Evolutionary conservation across 2,113 vertebrate genomes (phyloP), one percentile per base, ranked within the genome.

Genomic region (Catharus bicknelli): DNA sequence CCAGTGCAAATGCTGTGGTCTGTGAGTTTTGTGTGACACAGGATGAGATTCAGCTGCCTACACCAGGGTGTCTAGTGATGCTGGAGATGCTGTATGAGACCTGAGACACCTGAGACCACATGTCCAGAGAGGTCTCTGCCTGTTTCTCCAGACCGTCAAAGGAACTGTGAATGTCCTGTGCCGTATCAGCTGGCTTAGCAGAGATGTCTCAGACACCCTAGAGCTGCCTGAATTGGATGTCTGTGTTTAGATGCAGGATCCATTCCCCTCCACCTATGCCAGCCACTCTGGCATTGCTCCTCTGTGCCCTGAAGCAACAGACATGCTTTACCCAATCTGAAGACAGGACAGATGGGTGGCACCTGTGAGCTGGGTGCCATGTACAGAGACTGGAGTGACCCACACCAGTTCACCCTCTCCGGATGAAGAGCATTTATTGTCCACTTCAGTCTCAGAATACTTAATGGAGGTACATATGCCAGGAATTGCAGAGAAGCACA

Each of bases 291-390:
- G 4, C 5, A 27, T 25, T 45, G 11, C 34, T 66, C 50, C 18
- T 70, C 22, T 45, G 45, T 53, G 21, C n/a, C 67, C 54, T 90
- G 27, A 40, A 93, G 29, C 15, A 43, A 5, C 5, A 78, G 23
- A 26, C 19, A n/a, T 25, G 30, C 25, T 83, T 57, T 48, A 57
- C 19, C 30, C 0, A 1, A 0, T 23, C 10, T 2, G 3, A 86
- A 55, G 72, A 27, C 10, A 50, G 42, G 18, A 36, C 13, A 17
- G 17, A 40, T 38, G 25, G 15, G 48, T 63, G 51, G 2, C 34
- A 66, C 14, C 58, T 77, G 43, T 58, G 76, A 66, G 7, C 8
- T 16, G 23, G 8, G 43, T 67, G 30, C 21, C 69, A 48, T 8
- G 23, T 32, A 26, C 32, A 74, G 55, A 74, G 16, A 19, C 9